Evolutionary conservation across 2,888 invertebrate genomes (phyloP), one percentile per base, ranked within the genome.

Genomic region (Halictus ligatus): DNA sequence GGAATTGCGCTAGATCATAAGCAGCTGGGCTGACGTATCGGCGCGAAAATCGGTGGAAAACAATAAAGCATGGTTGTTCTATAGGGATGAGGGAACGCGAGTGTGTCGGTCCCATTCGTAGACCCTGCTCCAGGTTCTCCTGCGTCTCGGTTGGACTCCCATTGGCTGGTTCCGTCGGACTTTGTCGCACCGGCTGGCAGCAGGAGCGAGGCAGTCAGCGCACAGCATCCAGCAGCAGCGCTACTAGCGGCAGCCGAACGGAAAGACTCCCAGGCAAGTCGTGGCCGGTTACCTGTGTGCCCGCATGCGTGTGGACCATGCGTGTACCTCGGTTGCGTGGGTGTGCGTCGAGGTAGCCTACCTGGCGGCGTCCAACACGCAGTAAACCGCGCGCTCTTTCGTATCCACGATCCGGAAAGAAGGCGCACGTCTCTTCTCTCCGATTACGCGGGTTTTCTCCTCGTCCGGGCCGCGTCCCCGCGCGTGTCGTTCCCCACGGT

Each of bases 301-400:
- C 80, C 69, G 74, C 80, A 89, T 91, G 85, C 89, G 92, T 92
- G 90, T 91, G 85, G 84, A 80, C 84, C 88, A 92, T 92, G 92
- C 90, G 92, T 94, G 94, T 90, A 90, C 86, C 82, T 78, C 82
- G 89, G 86, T 83, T 89, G 94, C 94, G 94, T 93, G 94, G 93
- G 94, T 93, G 94, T 93, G 93, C 90, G 92, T 91, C 88, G 90
- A 89, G 92, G 93, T 93, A 93, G 95, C 94, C 92, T 94, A 95
- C 95, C 95, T 95, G 95, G 94, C 95, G 94, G 94, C 94, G 94
- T 94, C 94, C 93, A 92, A 94, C 95, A 95, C 94, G 94, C 94
- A 95, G 95, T 95, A 93, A 94, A 84, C 92, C 94, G 94, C 93
- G 94, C 91, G 89, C 89, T 84, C 85, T 90, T 87, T 76, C 84